These are phyloP conservation scores for Solenopsis fugax DNA, from an alignment of 1,140 invertebrate species.

Conservation along the genomic window DNA sequence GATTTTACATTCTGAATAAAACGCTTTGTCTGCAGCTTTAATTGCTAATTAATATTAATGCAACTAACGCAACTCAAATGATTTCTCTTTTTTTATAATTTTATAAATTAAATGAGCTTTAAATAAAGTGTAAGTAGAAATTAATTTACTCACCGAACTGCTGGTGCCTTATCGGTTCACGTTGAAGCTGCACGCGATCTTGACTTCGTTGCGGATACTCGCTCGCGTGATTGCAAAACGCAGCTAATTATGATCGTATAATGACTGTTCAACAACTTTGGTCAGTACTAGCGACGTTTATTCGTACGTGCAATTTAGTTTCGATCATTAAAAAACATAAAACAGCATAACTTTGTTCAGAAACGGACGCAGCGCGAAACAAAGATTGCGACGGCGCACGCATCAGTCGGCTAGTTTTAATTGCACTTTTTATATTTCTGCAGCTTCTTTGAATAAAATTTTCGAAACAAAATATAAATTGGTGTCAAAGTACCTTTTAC, in stretches of 20 bases:
- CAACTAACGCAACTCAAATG: background rate
- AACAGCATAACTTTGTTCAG: background rate
- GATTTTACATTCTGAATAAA: background rate
- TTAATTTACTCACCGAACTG: background rate
- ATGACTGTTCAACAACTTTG: background rate
- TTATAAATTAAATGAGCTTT: background rate
- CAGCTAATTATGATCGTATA: background rate
- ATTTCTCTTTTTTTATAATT: background rate
- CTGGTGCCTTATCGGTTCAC: background rate
- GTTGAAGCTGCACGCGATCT: conserved; percentile 1
- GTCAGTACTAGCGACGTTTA: background rate
- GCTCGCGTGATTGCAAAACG: background rate
- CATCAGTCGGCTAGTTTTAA: background rate
- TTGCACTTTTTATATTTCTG: background rate
- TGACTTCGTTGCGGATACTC: background rate
- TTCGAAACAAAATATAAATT: background rate
- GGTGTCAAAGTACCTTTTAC: background rate
- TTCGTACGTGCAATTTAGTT: background rate
- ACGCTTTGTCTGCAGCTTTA: background rate
- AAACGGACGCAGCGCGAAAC: background rate
- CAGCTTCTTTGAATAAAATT: background rate
- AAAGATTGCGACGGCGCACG: background rate
- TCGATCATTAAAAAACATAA: background rate
- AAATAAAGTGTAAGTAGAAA: background rate
- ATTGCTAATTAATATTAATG: conserved; percentile 8